Base-by-base conservation (phyloP, 2,888 invertebrate species). In the Dimorphilus gyrociliatus region DNA sequence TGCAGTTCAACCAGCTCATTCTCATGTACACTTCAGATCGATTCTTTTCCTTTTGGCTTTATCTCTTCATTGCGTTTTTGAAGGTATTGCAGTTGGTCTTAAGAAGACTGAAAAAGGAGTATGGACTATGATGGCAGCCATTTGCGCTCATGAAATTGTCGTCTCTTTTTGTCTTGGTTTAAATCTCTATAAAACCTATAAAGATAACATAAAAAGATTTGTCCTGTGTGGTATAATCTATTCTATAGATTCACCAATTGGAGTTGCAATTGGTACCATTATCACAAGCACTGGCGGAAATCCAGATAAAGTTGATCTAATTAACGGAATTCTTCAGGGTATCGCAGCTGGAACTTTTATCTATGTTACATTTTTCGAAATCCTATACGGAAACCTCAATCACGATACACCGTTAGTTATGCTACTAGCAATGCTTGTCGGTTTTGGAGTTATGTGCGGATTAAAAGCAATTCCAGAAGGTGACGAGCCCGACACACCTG, bases 101-200 rank as follows among this genome's bases (percentile, higher is more conserved):
- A 37, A 37, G 28, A 24, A 19, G 14, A 33, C 35, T 1, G 27
- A 23, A n/a, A 21, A 21, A 8, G 35, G 33, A 19, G 39, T 39
- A 10, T 29, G 33, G 33, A 28, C 31, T 3, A 32, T 40, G 16
- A 32, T 40, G 16, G 18, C 37, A 4, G 40, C 38, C 23, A 36
- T 39, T 19, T 21, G 38, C 3, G 29, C 33, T 8, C 40, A 40
- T 25, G 38, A 40, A 18, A 23, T 36, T 1, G 30, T 38, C 8
- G 36, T 40, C 3, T 36, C 36, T 15, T 40, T 40, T 23, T 32
- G 35, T 15, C 31, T 40, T 2, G 40, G 40, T 13, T 30, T 40
- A 4, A 36, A 38, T 27, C 33, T 38, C 2, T 26, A 29, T 3
- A 33, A 36, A 14, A n/a, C 24, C 23, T 24, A 37, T 21, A 10